Percentiles rank a stretch among this genome's conserved stretches.
Conservation (phyloP, 2,888 invertebrate species). For the Teleogryllus oceanicus region DNA sequence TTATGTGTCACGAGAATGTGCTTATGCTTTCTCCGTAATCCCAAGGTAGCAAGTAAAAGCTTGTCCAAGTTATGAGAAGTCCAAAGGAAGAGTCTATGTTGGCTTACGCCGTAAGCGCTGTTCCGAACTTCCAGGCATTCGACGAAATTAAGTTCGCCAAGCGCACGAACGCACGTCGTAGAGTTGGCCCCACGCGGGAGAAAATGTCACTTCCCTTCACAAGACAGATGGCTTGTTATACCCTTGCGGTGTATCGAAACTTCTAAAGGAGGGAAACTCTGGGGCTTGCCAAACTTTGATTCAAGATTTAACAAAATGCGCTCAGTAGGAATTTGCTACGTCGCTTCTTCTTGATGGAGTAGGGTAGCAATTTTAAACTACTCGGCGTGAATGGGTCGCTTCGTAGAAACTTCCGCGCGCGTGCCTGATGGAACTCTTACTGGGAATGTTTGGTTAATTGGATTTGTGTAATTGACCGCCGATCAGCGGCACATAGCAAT, state of each 20-base stretch:
- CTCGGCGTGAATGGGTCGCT: no score
- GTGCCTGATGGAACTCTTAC: no score
- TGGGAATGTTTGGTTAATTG: no score
- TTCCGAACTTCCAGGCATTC: constrained; percentile 18
- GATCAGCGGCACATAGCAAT: no score
- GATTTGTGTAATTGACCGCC: no score
- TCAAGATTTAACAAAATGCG: constrained; percentile 2
- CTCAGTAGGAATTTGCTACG: constrained; percentile 18
- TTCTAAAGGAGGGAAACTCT: background rate
- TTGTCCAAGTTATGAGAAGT: background rate
- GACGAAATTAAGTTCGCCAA: constrained; percentile 9
- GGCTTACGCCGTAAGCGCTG: background rate
- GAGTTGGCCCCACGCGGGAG: background rate
- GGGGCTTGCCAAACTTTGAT: background rate
- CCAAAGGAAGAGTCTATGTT: background rate
- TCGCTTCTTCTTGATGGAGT: background rate
- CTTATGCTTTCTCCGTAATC: background rate
- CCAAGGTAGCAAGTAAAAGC: background rate
- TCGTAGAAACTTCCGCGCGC: no score
- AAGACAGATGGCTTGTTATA: constrained; percentile 18
- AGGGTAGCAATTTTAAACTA: background rate
- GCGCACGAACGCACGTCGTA: background rate
- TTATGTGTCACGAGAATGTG: background rate
- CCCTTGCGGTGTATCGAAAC: constrained; percentile 18
- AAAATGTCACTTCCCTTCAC: constrained; percentile 11